Evolutionary conservation across 2,113 vertebrate genomes (phyloP), one percentile per base, ranked within the genome.

Genomic region (Oncorhynchus kisutch): DNA sequence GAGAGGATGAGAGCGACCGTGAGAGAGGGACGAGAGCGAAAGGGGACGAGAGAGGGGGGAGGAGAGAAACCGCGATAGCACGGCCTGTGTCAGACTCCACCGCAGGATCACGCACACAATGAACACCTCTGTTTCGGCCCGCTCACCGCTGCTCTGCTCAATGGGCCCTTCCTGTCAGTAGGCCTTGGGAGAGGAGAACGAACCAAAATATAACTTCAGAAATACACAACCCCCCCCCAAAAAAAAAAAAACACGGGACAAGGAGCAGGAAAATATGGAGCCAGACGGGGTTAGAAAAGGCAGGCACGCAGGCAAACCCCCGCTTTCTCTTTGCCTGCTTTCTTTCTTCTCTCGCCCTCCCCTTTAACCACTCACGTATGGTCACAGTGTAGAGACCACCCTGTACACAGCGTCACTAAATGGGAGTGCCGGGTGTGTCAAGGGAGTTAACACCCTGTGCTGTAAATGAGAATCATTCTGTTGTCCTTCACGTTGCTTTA

Each of bases 81-180:
- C 75, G 82, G 83, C 85, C 81, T 86, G 84, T 88, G 90, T 93
- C 91, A 72, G 82, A 83, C 92, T 91, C 84, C 91, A 88, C 73
- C 70, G 66, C 2, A 31, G 85, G 76, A 78, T 79, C 83, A 79
- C 54, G 75, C 84, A 92, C 84, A 93, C 92, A 93, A 91, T 91
- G 90, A 84, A 78, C 31, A 60, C 54, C 90, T 92, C 89, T 91
- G 91, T 93, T 90, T 86, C 48, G 0, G 51, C 76, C 71, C 81
- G 70, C 83, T 87, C 82, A 86, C 86, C 82, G 86, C 84, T 89
- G 85, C 12, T 9, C 14, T 9, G 39, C 83, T 85, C 82, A 79
- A 71, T 71, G 71, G 83, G 78, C 88, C 85, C 85, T 90, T 90
- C 88, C 87, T 89, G 86, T 88, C 88, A 80, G 4, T 45, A 11